Base-by-base conservation (phyloP, 2,797 vertebrate genomes). In the Tinamus major region DNA sequence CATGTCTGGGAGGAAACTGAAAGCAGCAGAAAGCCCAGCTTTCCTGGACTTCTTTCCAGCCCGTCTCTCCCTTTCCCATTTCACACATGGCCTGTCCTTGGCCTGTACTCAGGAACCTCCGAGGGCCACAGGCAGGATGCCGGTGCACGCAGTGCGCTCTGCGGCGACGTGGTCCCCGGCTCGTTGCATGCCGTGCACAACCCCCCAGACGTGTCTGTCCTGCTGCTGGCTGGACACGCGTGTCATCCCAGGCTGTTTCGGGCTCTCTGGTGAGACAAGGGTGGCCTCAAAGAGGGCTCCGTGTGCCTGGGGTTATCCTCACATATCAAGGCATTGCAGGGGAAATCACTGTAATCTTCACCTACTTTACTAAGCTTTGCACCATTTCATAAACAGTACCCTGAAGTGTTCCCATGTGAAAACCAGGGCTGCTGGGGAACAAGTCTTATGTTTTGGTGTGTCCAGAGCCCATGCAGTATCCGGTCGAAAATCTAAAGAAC, bases 401-500 rank as follows among this genome's bases (percentile, higher is more conserved):
- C 49, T 0, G 0, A 49, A 61, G 70, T 41, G 82, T 94, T 95
- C 89, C 92, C 94, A 94, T 8, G 83, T 68, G 92, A 95, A 95
- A 91, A 41, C 74, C 64, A 64, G 53, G n/a, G 48, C 87, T 92
- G 70, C 87, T 13, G 20, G 56, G 33, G 61, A 87, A 74, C 1
- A 2, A 95, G 77, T 48, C 84, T 85, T 81, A 67, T 97, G 92
- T 94, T 93, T 96, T 96, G 94, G 90, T 94, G 89, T 64, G 87
- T 90, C 90, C 71, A 2, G 2, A 96, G 88, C 64, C 93, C 42
- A 51, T 61, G 48, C 19, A 3, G 83, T 92, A 95, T 96, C 96
- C 94, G 74, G 86, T 65, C 87, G 70, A 80, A 96, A 95, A 96
- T 95, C 96, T 96, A 97, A 96, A 95, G 94, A 69, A 95, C 96